phyloP scores from a whole-genome alignment of 2,888 invertebrate species.

The Drosophila anomalata region DNA sequence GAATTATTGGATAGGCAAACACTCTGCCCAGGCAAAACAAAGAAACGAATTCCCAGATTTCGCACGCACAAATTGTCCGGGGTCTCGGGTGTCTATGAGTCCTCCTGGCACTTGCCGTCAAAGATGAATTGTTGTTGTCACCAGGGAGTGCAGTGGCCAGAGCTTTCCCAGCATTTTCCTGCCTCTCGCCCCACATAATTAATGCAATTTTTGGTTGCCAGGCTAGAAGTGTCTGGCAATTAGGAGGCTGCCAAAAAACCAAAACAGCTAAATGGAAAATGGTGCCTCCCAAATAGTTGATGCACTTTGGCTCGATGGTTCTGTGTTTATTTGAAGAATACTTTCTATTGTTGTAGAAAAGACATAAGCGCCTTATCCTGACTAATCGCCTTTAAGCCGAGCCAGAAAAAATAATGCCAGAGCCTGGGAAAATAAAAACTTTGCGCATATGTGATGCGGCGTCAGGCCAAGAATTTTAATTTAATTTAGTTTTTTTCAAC shows the following conservation, averaged over 20 bases:
- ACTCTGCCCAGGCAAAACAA: slow-evolving; percentile 46
- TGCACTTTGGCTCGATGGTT: neutral
- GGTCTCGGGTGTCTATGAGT: slow-evolving; percentile 20
- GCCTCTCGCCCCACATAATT: slow-evolving; percentile 64
- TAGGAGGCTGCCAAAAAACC: slow-evolving; percentile 8
- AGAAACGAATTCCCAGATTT: slow-evolving; percentile 70
- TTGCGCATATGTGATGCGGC: slow-evolving; percentile 29
- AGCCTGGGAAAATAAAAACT: slow-evolving; percentile 33
- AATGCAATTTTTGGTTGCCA: slow-evolving; percentile 67
- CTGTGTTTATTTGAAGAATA: neutral
- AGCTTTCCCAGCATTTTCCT: slow-evolving; percentile 30
- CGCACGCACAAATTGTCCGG: slow-evolving; percentile 66
- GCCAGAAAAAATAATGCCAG: neutral
- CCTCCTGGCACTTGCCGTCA: slow-evolving; percentile 29
- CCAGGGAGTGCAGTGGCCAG: slow-evolving; percentile 37
- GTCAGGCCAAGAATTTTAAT: slow-evolving; percentile 45
- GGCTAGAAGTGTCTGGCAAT: slow-evolving; percentile 43
- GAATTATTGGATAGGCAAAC: slow-evolving; percentile 73
- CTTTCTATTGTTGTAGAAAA: neutral
- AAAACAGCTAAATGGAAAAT: slow-evolving; percentile 46
- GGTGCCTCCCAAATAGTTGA: neutral
- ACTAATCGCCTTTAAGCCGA: neutral
- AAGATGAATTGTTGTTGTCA: slow-evolving; percentile 74
- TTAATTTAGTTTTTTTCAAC: slow-evolving; percentile 41
- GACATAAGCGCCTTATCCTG: neutral